Evolutionary conservation across 2,113 vertebrate species (phyloP), one percentile per base, ranked within the genome.

Genomic region (Protobothrops mucrosquamatus): DNA sequence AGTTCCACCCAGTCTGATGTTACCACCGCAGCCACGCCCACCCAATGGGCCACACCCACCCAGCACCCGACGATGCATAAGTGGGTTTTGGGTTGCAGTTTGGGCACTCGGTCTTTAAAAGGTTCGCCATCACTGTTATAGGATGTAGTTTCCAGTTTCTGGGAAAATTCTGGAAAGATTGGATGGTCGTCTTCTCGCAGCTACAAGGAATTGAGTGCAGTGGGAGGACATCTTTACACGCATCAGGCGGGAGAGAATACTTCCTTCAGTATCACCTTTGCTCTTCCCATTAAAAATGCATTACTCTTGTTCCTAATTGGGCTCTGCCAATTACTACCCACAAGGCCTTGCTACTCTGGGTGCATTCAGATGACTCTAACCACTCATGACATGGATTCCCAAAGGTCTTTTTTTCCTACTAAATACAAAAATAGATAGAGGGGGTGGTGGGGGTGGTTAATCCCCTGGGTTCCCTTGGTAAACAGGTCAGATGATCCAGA

Each of bases 321-420:
- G 91, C 34, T 88, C 93, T 34, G 43, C 86, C 54, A 98, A 98
- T 43, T 98, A 98, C 97, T 98, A 98, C 97, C 97, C 97, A 97
- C 81, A 93, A 95, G 96, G 94, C 97, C 96, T 97, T 96, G 93
- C 91, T 97, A 96, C 92, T 90, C 92, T 74, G 96, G 96, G 96
- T 95, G 97, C 97, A 98, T 97, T 97, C 98, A 97, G 96, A 98
- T 97, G 96, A 95, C 92, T 91, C 91, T 96, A 97, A 96, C 97
- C 98, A 98, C 96, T 97, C 97, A 97, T 97, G 97, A 94, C 59
- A 81, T 55, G 56, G 87, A 26, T 5, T 55, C 86, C 81, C 34
- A 46, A 85, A 46, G 81, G 81, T 22, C 22, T 46, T 85, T 85
- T 51, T 85, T 46, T 46, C 26, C 85, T 24, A 48, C 3, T 46